Evolutionary conservation across 2,797 vertebrate species (phyloP).

Genomic region (Lycodopsis pacificus): DNA sequence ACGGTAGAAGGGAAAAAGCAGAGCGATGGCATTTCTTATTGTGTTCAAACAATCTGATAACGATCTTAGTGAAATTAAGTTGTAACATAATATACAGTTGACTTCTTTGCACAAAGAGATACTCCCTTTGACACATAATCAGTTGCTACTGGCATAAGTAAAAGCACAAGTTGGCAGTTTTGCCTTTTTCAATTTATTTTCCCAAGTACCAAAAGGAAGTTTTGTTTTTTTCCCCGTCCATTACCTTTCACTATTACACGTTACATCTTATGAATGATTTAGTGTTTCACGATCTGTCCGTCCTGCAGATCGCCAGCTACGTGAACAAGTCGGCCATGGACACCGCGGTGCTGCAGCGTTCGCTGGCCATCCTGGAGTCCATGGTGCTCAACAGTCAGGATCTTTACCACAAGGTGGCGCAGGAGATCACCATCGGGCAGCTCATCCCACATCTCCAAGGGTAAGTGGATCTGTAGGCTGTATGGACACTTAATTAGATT

Average conservation of each 20-base stretch:
- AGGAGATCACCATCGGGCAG: slow-evolving; percentile 98
- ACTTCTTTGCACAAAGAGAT: not conserved
- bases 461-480: slow-evolving; percentile 75
- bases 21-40: no score
- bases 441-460: slow-evolving; percentile 97
- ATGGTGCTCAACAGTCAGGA: slow-evolving; percentile 99
- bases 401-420: slow-evolving; percentile 98
- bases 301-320: slow-evolving; percentile 91
- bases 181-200: not conserved
- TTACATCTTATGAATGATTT: not conserved
- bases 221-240: not conserved
- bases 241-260: not conserved
- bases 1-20: no score
- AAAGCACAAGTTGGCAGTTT: not conserved
- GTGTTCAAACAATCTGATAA: no score
- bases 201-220: not conserved
- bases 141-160: not conserved
- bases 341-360: slow-evolving; percentile 93
- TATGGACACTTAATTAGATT: not conserved
- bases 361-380: slow-evolving; percentile 96
- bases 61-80: not conserved
- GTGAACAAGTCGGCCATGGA: slow-evolving; percentile 96
- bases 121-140: not conserved
- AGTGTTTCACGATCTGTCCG: not conserved
- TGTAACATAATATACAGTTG: not conserved